A percentile compares a stretch with the other conserved stretches of the same genome.
Evolutionary conservation across 2,113 vertebrate species (phyloP).

Genomic region (Corvus hawaiiensis): DNA sequence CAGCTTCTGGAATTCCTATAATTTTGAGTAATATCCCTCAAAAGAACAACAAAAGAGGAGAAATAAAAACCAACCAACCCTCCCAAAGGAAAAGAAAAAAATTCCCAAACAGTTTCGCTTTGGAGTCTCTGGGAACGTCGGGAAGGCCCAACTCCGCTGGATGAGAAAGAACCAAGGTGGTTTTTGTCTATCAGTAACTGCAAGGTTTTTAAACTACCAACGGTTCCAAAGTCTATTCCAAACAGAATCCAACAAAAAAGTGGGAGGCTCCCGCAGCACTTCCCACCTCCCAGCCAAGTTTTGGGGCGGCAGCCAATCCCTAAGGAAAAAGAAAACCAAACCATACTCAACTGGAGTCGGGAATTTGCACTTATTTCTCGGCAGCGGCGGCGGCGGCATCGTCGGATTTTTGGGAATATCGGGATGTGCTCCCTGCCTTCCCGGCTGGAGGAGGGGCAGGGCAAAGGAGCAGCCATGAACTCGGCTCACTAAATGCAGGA

Average conservation of each 20-base stretch:
- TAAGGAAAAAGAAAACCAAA: neutral
- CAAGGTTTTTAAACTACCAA: neutral
- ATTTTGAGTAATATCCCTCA: neutral
- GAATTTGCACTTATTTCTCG: neutral
- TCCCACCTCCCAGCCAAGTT: neutral
- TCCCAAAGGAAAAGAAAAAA: neutral
- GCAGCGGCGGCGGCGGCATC: slow-evolving; percentile 14
- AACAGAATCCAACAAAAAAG: slow-evolving; percentile 2
- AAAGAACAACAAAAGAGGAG: neutral
- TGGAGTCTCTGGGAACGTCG: slow-evolving; percentile 7
- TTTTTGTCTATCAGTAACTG: neutral
- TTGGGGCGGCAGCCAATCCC: neutral
- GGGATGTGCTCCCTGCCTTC: slow-evolving; percentile 8
- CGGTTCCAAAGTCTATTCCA: slow-evolving; percentile 18
- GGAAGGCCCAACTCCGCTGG: neutral
- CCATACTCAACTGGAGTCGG: neutral
- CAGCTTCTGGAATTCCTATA: neutral
- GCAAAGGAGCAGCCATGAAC: slow-evolving; percentile 16
- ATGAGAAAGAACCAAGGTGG: neutral
- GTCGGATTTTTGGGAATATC: neutral
- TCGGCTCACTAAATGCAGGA: neutral
- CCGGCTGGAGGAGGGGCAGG: slow-evolving; percentile 1
- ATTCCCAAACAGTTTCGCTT: neutral
- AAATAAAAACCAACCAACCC: neutral
- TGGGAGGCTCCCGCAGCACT: neutral